Evolutionary conservation across 2,797 vertebrate species (phyloP), one percentile per base, ranked within the genome.

Genomic region (Gallinago solitaria): DNA sequence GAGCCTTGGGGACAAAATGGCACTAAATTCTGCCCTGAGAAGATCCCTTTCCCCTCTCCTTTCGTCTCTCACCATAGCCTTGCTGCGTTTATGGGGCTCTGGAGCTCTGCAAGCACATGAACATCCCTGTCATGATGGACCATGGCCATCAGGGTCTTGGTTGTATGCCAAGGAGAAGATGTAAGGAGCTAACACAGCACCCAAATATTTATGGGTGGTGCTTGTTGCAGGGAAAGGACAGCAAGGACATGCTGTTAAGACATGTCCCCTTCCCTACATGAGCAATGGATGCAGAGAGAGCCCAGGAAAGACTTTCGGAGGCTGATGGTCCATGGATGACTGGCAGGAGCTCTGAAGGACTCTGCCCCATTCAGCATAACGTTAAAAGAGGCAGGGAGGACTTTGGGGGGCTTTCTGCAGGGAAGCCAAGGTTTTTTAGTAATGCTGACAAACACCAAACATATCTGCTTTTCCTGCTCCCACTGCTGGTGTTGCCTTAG

Each of bases 211-310:
- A 30, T 81, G 69, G 69, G 32, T 1, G 5, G 18, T 9, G 27
- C n/a, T 68, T 16, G 5, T 7, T 54, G 7, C 17, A 54, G 16
- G 56, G 37, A 51, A 64, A 67, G 30, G 28, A 41, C 10, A 12
- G 15, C 47, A 35, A 48, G 21, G 27, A 45, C 2, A 5, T 0
- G 0, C 12, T 69, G 8, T 23, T 39, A 63, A 70, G 61, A 20
- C 7, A 12, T 0, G 5, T 51, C 11, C 45, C 37, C 39, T 77
- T 74, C 60, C 53, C 30, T 32, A 3, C 4, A 5, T 1, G 11
- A 28, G 9, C 1, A 0, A 6, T 12, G 37, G 28, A 68, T 45
- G 21, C 0, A 4, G 20, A 77, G 14, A 8, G 18, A 50, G 12
- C 41, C 50, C 28, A 47, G 82, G 17, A 68, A 94, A 79, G 9